Conservation (phyloP, 2,113 vertebrate species). For the Spheniscus mendiculus region DNA sequence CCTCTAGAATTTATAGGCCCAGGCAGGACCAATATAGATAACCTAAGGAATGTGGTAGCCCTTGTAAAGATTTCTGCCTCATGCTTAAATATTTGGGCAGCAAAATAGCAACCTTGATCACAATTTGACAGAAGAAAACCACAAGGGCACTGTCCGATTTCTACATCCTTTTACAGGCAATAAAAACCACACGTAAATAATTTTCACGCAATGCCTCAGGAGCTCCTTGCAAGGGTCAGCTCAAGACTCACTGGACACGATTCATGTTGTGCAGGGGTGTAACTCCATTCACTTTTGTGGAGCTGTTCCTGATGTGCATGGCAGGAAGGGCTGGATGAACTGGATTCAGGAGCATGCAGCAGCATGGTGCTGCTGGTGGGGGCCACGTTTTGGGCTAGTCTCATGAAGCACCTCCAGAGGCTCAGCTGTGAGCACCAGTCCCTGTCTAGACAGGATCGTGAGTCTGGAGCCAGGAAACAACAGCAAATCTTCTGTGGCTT, state of each 20-base stretch:
- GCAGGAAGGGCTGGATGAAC: background rate
- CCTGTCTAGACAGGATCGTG: background rate
- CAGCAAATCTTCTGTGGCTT: background rate
- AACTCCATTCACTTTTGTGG: background rate
- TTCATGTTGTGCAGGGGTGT: background rate
- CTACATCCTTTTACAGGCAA: constrained; percentile 36
- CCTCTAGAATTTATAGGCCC: constrained; percentile 52
- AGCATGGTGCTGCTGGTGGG: background rate
- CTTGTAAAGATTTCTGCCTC: constrained; percentile 42
- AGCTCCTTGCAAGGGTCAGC: background rate
- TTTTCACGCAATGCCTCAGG: background rate
- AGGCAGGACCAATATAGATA: constrained; percentile 47
- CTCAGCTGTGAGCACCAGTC: background rate
- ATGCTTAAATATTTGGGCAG: constrained; percentile 32
- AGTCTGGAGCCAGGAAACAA: background rate
- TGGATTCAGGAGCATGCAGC: background rate
- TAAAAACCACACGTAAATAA: constrained; percentile 47
- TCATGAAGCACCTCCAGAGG: background rate
- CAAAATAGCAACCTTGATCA: constrained; percentile 26
- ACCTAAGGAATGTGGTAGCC: constrained; percentile 56
- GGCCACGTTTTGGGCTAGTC: rapidly evolving
- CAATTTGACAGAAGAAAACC: constrained; percentile 49
- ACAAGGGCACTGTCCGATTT: background rate
- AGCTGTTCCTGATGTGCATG: background rate
- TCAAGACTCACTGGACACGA: background rate